Base-by-base conservation (phyloP, 37 sponge, comb jelly and placozoan genomes). In the Bolinopsis microptera region DNA sequence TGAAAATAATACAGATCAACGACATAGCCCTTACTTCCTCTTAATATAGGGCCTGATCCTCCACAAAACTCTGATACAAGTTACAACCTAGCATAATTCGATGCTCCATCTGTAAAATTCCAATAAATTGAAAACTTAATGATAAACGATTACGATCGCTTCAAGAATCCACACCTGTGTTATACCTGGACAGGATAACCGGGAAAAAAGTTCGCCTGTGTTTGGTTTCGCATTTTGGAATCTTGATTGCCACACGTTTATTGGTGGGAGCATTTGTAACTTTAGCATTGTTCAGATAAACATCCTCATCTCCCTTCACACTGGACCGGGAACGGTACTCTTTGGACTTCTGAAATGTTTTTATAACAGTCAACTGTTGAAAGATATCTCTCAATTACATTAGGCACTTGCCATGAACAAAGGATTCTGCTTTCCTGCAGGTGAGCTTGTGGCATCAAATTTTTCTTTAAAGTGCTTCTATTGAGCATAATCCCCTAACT, bases 181-280 rank as follows among this genome's bases (percentile, higher is more conserved):
- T 72, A 21, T 72, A 72, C 27, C 75, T n/a, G 3, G 75, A 72
- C 32, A 72, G 31, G 5, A 72, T 72, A 8, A 72, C 75, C 22
- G 75, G 75, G 31, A 72, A 72, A 30, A 72, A 72, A 5, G 31
- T 72, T 28, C 75, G 27, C 27, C 75, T 72, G 31, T 72, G 5
- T 72, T 72, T 72, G 18, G 75, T 72, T 24, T 72, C 75, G 31
- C 75, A 72, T 28, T 72, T 72, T 21, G 75, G 75, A 23, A 72
- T 72, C 75, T 72, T 72, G 27, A 72, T 72, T 23, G 75, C 75
- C 3, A 72, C 75, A 23, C 75, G 27, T 28, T n/a, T n/a, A n/a
- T n/a, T 72, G 27, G n/a, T 3, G 26, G 75, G 75, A 5, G 22
- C 75, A n/a, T 8, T 8, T 24, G 75, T 24, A 30, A n/a, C 31